Percentiles rank a stretch among this genome's conserved stretches.
Evolutionary conservation across 1,140 invertebrate species (phyloP).

Genomic region (Trichomalopsis sarcophagae): DNA sequence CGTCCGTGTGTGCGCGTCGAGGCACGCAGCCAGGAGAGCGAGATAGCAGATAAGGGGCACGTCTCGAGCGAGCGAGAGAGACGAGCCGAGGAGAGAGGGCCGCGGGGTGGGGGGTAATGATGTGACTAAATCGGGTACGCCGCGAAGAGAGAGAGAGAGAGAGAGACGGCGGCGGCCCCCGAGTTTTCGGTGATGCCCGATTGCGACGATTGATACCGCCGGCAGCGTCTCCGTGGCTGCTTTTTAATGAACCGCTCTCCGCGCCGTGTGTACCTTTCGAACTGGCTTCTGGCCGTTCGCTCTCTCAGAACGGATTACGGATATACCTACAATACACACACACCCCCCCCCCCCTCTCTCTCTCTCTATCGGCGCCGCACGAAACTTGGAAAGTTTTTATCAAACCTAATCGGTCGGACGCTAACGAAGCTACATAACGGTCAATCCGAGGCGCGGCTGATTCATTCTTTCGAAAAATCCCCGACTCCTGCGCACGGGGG

Average conservation of each 20-base stretch:
- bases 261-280: too few relatives aligned
- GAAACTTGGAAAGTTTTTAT: too few relatives aligned
- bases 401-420: too few relatives aligned
- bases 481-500: too few relatives aligned
- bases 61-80: background rate
- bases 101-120: background rate
- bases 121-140: background rate
- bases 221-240: background rate
- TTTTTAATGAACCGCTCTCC: background rate
- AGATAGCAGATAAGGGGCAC: constrained; percentile 25
- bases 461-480: background rate
- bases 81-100: too few relatives aligned
- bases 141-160: background rate
- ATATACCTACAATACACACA: too few relatives aligned
- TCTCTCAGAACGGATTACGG: too few relatives aligned
- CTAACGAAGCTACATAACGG: too few relatives aligned
- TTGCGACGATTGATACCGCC: background rate
- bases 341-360: too few relatives aligned
- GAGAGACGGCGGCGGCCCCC: too few relatives aligned
- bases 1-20: background rate
- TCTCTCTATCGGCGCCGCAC: too few relatives aligned
- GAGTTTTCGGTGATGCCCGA: background rate
- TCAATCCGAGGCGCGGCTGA: background rate
- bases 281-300: too few relatives aligned
- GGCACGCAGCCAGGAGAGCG: constrained; percentile 38